Evolutionary conservation across 2,113 vertebrate species (phyloP).

Genomic region (Typhlomys cinereus): DNA sequence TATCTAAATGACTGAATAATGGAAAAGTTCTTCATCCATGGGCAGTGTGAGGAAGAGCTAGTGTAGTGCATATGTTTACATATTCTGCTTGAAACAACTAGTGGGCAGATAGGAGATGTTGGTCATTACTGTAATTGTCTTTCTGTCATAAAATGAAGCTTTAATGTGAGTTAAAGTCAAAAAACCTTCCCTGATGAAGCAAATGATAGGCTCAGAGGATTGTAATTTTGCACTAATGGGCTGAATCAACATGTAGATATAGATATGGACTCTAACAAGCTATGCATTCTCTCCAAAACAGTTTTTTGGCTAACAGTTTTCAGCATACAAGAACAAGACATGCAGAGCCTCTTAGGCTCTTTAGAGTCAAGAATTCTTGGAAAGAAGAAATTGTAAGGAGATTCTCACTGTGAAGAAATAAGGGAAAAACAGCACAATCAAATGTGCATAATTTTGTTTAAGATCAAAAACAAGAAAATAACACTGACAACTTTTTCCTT

Average conservation of each 20-base stretch:
- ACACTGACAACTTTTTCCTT: not conserved
- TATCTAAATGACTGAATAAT: conserved; percentile 47
- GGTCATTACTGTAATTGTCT: conserved; percentile 28
- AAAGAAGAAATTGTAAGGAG: not conserved
- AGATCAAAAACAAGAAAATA: conserved; percentile 10
- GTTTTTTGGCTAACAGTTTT: not conserved
- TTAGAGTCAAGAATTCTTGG: not conserved
- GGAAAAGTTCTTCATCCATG: not conserved
- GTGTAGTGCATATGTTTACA: not conserved
- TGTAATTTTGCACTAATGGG: not conserved
- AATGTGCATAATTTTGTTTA: not conserved
- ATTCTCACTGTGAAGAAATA: not conserved
- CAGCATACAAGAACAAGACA: not conserved
- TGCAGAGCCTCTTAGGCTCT: not conserved
- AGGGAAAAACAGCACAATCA: not conserved
- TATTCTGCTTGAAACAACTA: not conserved
- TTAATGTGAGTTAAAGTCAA: conserved; percentile 40
- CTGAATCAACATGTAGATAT: not conserved
- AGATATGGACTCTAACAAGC: not conserved
- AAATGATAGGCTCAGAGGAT: conserved; percentile 28
- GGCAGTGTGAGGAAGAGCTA: not conserved
- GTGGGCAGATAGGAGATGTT: not conserved
- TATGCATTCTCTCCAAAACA: not conserved
- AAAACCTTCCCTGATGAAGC: not conserved
- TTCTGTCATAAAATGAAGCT: not conserved